Base-by-base conservation (phyloP, 30 jellyfish, hydroid and myxozoan species). In the Pelagia noctiluca region DNA sequence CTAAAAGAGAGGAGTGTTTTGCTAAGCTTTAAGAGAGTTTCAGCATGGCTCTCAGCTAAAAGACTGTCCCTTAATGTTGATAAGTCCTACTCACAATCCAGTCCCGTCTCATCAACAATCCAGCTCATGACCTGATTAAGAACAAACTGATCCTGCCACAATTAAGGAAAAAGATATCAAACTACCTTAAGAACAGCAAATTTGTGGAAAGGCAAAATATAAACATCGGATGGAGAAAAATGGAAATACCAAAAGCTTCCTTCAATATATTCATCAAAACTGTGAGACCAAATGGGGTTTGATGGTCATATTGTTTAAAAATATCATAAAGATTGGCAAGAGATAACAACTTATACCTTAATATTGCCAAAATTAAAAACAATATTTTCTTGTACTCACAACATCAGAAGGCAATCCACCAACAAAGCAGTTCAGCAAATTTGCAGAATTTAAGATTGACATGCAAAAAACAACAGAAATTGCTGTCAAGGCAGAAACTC, bases 401-500 rank as follows among this genome's bases (percentile, higher is more conserved):
- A 42, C 57, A 42, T 42, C 57, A 42, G 16, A 42, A 42, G 57
- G 57, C 16, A 42, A 42, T 42, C 57, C 57, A 42, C 57, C 57
- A 42, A 42, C 57, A 42, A 42, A 42, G 57, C 57, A 42, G 57
- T 42, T 42, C 57, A 42, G 16, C 57, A 5, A 8, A 42, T 42
- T 8, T 16, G n/a, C n/a, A n/a, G n/a, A n/a, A n/a, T n/a, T n/a
- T n/a, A n/a, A n/a, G n/a, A n/a, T n/a, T n/a, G n/a, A n/a, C n/a
- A n/a, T n/a, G n/a, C n/a, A n/a, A n/a, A n/a, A n/a, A n/a, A n/a
- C n/a, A n/a, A n/a, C n/a, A n/a, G n/a, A n/a, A n/a, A n/a, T n/a
- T n/a, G n/a, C n/a, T n/a, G n/a, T n/a, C n/a, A n/a, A n/a, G n/a
- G n/a, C n/a, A n/a, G n/a, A n/a, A n/a, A n/a, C n/a, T n/a, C n/a